Conservation (phyloP, 2,888 invertebrate genomes). For the Frankliniella intonsa region DNA sequence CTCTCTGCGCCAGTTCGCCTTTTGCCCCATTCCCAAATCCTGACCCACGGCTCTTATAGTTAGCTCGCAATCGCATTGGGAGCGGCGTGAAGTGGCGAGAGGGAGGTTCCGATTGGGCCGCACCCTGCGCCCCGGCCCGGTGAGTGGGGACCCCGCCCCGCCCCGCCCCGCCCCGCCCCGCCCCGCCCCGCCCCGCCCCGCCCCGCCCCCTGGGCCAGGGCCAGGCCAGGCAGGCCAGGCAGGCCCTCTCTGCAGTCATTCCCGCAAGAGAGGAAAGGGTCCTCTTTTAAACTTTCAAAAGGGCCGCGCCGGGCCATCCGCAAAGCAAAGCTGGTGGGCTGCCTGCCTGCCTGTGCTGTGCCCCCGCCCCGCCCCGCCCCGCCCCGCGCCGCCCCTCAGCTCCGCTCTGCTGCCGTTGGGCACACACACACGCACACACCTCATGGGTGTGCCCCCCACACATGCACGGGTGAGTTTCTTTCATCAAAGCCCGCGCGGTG, state of each 20-base stretch:
- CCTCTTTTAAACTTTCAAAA: conserved; percentile 20
- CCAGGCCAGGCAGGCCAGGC: background rate
- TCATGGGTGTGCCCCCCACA: background rate
- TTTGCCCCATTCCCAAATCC: too few relatives aligned
- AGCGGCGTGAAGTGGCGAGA: too few relatives aligned
- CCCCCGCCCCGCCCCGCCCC: background rate
- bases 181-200: too few relatives aligned
- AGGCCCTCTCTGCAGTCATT: background rate
- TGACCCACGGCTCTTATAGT: too few relatives aligned
- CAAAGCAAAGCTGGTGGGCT: background rate
- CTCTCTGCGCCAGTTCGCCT: background rate
- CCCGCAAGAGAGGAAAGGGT: background rate
- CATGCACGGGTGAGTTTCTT: background rate
- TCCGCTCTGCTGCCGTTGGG: too few relatives aligned
- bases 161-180: too few relatives aligned
- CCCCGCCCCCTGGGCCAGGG: too few relatives aligned
- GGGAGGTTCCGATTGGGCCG: too few relatives aligned
- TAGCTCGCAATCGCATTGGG: too few relatives aligned
- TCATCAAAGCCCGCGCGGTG: background rate
- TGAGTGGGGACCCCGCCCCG: too few relatives aligned
- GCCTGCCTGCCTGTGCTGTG: background rate
- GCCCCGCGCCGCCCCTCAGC: too few relatives aligned
- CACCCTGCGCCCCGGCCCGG: too few relatives aligned
- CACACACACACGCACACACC: background rate
- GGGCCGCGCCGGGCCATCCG: background rate